A percentile compares a stretch with the other conserved stretches of the same genome.
These are phyloP conservation scores for Nymphicus hollandicus DNA, from an alignment of 2,113 vertebrate genomes.

Conservation along the genomic window DNA sequence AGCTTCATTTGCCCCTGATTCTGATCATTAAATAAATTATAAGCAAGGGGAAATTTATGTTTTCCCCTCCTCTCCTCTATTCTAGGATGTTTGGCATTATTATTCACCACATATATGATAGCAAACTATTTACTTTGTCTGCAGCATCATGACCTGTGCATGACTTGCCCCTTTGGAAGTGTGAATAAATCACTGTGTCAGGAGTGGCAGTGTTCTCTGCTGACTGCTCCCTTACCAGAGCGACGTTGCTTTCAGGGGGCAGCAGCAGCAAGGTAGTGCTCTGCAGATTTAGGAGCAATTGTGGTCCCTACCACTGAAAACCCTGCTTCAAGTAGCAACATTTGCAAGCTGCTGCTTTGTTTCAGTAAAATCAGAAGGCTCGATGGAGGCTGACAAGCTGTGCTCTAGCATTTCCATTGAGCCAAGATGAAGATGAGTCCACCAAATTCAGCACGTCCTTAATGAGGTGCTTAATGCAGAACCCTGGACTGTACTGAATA, in stretches of 20 bases:
- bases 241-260: fast-evolving
- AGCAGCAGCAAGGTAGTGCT: not conserved
- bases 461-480: not conserved
- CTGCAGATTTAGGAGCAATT: not conserved
- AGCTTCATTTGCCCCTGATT: not conserved
- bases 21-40: not conserved
- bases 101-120: not conserved
- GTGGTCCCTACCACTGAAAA: not conserved
- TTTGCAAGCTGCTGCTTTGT: not conserved
- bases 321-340: not conserved
- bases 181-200: not conserved
- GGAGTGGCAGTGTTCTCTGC: not conserved
- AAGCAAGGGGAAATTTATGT: not conserved
- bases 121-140: not conserved
- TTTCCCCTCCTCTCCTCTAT: not conserved
- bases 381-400: not conserved
- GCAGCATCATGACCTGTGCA: not conserved
- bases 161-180: not conserved
- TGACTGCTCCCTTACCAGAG: not conserved
- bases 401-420: not conserved
- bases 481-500: not conserved
- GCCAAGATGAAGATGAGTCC: not conserved
- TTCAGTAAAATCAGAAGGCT: not conserved
- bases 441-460: not conserved
- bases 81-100: not conserved